These are phyloP conservation scores for Meiosimyza decipiens DNA, from an alignment of 2,888 invertebrate species.

Conservation along the genomic window DNA sequence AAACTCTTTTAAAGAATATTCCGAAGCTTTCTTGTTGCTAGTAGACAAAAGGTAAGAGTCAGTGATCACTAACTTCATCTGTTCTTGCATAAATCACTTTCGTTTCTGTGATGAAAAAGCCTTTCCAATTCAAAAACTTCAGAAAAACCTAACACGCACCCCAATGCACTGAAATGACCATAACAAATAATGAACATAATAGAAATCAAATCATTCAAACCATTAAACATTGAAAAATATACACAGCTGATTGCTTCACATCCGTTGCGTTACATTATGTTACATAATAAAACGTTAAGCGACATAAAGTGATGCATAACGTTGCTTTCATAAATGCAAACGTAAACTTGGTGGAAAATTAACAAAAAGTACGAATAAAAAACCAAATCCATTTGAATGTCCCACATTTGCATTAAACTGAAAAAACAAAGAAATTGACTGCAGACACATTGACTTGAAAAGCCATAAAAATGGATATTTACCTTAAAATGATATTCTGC, in stretches of 20 bases:
- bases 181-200: constrained; percentile 45
- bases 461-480: constrained; percentile 37
- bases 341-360: constrained; percentile 55
- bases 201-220: constrained; percentile 60
- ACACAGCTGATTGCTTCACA: constrained; percentile 27
- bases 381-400: neutral
- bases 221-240: constrained; percentile 56
- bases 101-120: too few species aligned
- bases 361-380: neutral
- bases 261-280: constrained; percentile 9
- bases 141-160: too few species aligned
- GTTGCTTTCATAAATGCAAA: constrained; percentile 49
- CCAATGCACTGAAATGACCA: constrained; percentile 1
- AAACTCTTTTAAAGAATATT: too few species aligned
- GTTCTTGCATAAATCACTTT: too few species aligned
- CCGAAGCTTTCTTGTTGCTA: too few species aligned
- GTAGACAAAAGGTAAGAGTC: too few species aligned
- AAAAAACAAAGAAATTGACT: constrained; percentile 25
- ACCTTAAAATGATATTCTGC: constrained; percentile 31
- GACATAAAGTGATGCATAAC: neutral
- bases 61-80: too few species aligned
- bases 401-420: constrained; percentile 20
- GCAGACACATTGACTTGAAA: constrained; percentile 1
- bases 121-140: too few species aligned
- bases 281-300: neutral